Evolutionary conservation across 2,797 vertebrate genomes (phyloP), one percentile per base, ranked within the genome.

Genomic region (Phyllotis vaccarum): DNA sequence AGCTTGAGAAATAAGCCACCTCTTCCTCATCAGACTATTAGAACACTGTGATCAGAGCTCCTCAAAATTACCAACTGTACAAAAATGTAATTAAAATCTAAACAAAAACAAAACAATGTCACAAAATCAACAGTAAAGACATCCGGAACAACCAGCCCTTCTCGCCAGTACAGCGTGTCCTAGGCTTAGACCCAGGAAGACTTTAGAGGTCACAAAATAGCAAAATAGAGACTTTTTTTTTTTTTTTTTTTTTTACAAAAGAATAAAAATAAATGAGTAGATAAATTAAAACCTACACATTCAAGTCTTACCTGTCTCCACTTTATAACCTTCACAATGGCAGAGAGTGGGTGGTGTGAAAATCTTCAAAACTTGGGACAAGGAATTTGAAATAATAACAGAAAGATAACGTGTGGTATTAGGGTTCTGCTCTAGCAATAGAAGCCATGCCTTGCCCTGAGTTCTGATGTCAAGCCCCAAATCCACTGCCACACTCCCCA

Each of bases 211-310:
- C 98, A 98, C 70, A 58, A 98, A 96, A 98, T 97, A 98, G 98
- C 98, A 98, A 98, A 98, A 98, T 95, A 98, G 96, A 98, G 5
- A 40, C 6, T n/a, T 21, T 9, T 9, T 64, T 85, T 85, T 78
- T 31, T 64, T 85, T 85, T 78, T n/a, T n/a, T n/a, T n/a, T 64
- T 85, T 85, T 78, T 31, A 94, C 98, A 98, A 98, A 98, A 97
- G 98, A 98, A 97, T 93, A 92, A 98, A 98, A 92, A 98, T 95
- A 98, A 98, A 98, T 98, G 98, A 98, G 98, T 99, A 99, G 98
- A 98, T 99, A 99, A 98, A 97, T 97, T 98, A 97, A 98, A 97
- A 90, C 98, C 98, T 98, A 98, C 98, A 98, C 97, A 98, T 75
- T 98, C 98, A 98, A 98, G 98, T 97, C 98, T 95, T 95, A 97